Evolutionary conservation across 1,140 invertebrate genomes (phyloP).

Genomic region (Sminthurides bifidus): DNA sequence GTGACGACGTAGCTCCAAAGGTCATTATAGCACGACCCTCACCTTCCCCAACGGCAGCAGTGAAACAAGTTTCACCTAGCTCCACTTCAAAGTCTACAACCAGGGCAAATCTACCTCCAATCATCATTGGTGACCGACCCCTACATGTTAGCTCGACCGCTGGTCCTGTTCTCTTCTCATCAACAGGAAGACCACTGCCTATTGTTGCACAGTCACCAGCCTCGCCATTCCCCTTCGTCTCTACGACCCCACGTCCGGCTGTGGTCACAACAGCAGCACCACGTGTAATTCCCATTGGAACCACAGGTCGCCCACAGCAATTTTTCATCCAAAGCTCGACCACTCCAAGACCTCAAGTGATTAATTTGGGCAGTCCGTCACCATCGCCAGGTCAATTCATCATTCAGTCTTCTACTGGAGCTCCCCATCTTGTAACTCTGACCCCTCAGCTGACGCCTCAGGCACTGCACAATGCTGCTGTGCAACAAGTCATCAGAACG

Average conservation of each 20-base stretch:
- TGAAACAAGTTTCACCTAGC: no score
- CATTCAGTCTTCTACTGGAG: conserved; percentile 14
- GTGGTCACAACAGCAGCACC: conserved; percentile 3
- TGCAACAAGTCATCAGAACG: conserved; percentile 23
- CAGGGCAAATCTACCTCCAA: not conserved
- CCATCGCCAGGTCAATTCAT: conserved; percentile 12
- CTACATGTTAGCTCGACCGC: conserved; percentile 1
- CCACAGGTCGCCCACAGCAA: not conserved
- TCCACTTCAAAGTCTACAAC: no score
- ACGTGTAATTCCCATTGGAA: not conserved
- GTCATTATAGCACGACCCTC: no score
- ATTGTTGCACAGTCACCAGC: conserved; percentile 6
- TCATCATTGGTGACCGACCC: not conserved
- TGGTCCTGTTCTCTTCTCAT: conserved; percentile 4
- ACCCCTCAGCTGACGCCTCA: conserved; percentile 3
- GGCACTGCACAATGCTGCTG: conserved; percentile 12
- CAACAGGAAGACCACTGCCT: conserved; percentile 2
- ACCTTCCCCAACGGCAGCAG: no score
- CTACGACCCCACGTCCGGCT: conserved; percentile 11
- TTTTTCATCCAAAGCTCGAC: not conserved
- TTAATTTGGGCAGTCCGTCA: conserved; percentile 6
- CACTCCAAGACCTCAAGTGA: not conserved
- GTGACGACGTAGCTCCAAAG: no score
- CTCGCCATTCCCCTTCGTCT: not conserved
- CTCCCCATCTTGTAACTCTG: conserved; percentile 13